These are phyloP conservation scores for Oreortyx pictus DNA, from an alignment of 2,797 vertebrate species.

Conservation along the genomic window DNA sequence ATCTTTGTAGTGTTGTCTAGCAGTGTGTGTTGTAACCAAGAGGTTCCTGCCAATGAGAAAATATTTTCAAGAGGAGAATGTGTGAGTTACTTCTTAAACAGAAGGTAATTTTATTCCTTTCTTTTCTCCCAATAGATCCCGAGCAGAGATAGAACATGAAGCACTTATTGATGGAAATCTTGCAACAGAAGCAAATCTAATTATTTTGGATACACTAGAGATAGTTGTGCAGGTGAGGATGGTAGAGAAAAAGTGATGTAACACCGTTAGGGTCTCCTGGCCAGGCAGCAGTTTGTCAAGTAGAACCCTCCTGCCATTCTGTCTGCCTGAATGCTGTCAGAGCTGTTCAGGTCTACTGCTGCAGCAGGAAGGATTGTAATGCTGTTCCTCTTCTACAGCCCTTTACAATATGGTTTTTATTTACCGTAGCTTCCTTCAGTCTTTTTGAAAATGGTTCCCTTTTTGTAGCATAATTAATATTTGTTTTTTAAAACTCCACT, in stretches of 20 bases:
- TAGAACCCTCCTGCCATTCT: not conserved
- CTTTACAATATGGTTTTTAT: not conserved
- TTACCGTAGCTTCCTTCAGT: not conserved
- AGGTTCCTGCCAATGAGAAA: not conserved
- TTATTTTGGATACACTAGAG: constrained; percentile 96
- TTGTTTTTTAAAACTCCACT: not conserved
- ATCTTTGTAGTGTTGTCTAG: constrained; percentile 31
- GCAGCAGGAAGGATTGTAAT: not conserved
- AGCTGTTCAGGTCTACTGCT: not conserved
- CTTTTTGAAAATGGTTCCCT: not conserved
- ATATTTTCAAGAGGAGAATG: not conserved
- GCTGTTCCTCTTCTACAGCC: not conserved
- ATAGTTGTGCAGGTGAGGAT: constrained; percentile 95
- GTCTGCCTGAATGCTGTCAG: not conserved
- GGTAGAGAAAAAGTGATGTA: not conserved
- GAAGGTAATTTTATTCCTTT: constrained; percentile 8
- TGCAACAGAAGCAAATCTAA: constrained; percentile 96
- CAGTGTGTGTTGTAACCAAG: not conserved
- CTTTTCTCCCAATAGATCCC: constrained; percentile 83
- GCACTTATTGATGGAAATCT: constrained; percentile 98
- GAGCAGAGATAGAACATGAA: constrained; percentile 97
- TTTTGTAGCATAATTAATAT: not conserved
- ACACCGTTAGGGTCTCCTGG: not conserved
- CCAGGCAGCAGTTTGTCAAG: not conserved
- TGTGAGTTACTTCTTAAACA: not conserved